Evolutionary conservation across 1,140 invertebrate species (phyloP), one percentile per base, ranked within the genome.

Genomic region (Euwallacea fornicatus): DNA sequence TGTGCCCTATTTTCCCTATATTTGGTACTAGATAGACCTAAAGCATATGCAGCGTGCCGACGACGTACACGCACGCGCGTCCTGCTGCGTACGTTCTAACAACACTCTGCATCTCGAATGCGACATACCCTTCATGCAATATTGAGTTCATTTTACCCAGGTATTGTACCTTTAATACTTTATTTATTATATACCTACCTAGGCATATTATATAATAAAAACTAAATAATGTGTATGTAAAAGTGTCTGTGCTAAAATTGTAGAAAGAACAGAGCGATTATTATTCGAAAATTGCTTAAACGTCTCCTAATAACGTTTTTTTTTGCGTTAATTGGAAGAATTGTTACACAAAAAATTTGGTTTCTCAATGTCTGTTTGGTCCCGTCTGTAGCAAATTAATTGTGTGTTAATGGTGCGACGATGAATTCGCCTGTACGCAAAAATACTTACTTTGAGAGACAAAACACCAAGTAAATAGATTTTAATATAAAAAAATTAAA

Each of bases 381-480:
- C 21, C 21, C 4, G 1, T 33, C 21, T 33, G 4, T 33, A 33
- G 21, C 21, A 33, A 33, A 33, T 33, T 33, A 33, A 33, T 33
- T 33, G 21, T 33, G 21, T 33, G 4, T 33, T 33, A 33, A 33
- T 33, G 21, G 21, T 33, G 21, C 21, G 21, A 33, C 4, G 21
- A 33, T 33, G 21, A 33, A 33, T 33, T 33, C 21, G 21, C 21
- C 21, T 33, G 1, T 33, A 33, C 21, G 21, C 21, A 33, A 33
- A 33, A 33, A 33, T 33, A 33, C 21, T 33, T 33, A 33, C 21
- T 50, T 13, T 50, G 13, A 58, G 56, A 47, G 56, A 72, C 33
- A 67, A 68, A 68, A 67, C 65, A 72, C 65, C 71, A 72, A 72
- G 60, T 67, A 68, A 72, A 72, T 73, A 73, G 61, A 67, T 66